Conservation (phyloP, 2,888 invertebrate species). For the Nebria brevicollis region DNA sequence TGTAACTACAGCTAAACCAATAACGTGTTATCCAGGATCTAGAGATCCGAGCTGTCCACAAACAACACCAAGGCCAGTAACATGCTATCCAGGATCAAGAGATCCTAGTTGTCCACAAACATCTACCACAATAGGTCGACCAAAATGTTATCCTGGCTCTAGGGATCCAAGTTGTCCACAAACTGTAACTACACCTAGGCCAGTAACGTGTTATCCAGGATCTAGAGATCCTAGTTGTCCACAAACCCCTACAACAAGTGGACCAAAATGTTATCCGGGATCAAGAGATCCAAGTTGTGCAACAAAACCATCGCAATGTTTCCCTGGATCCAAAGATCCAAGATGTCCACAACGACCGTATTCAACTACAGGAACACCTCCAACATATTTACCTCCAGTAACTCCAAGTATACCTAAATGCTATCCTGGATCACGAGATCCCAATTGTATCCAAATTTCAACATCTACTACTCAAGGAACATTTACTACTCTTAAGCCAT, state of each 20-base stretch:
- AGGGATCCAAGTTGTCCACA: conserved; percentile 53
- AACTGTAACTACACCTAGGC: conserved; percentile 28
- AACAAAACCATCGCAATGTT: conserved; percentile 33
- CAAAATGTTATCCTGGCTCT: conserved; percentile 55
- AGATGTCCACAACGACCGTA: conserved; percentile 54
- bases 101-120: conserved; percentile 53
- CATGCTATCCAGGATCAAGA: conserved; percentile 54
- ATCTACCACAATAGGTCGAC: too few species aligned
- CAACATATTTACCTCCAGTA: conserved; percentile 51
- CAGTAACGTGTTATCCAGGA: conserved; percentile 52
- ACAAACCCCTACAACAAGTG: conserved; percentile 49
- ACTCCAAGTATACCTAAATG: conserved; percentile 9
- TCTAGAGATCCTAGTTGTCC: conserved; percentile 51
- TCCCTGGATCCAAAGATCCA: conserved; percentile 49
- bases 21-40: conserved; percentile 57
- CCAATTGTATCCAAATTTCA: conserved; percentile 48
- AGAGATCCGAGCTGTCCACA: conserved; percentile 56
- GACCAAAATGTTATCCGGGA: conserved; percentile 57
- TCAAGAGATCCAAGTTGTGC: conserved; percentile 53
- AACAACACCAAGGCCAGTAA: conserved; percentile 45
- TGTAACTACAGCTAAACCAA: conserved; percentile 42
- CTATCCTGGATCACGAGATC: conserved; percentile 45
- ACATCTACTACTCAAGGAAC: too few species aligned
- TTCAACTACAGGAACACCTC: conserved; percentile 45
- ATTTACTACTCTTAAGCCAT: conserved; percentile 50